Evolutionary conservation across 2,888 invertebrate genomes (phyloP), one percentile per base, ranked within the genome.

Genomic region (Eretmocerus hayati): DNA sequence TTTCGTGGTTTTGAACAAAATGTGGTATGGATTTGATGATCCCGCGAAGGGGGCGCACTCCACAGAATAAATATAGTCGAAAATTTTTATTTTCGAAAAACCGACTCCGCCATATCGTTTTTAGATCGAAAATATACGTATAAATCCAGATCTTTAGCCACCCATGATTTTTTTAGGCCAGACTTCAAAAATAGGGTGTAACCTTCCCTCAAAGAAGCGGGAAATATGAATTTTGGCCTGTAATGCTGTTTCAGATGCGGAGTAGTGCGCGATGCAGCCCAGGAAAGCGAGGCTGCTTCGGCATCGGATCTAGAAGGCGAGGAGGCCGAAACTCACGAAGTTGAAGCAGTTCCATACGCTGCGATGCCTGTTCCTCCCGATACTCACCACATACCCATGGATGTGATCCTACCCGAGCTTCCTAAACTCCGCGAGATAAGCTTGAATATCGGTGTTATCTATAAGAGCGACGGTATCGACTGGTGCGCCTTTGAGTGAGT

Each of bases 401-500:
- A 75, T 50, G 68, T 75, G 9, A 76, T 82, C 23, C 67, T 83
- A 2, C 61, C 66, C 4, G 73, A 67, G 55, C 66, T 84, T 5
- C 74, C 74, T 16, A 72, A 77, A 53, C 72, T 84, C 1, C 67
- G 67, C 58, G 81, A 83, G 62, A 58, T 77, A 19, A 66, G 67
- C 35, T 57, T 78, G 8, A 63, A 67, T 46, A 75, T 71, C 53
- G 75, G 74, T 6, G 66, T 74, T 53, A 78, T 77, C 51, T 72
- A 77, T 50, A 65, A 79, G 36, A 65, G 68, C 51, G 79, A 79
- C 42, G 69, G 68, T 1, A 82, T 82, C 59, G 65, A 74, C 38
- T 75, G 78, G 62, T 72, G 78, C 58, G 81, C 78, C 63, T 84
- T 83, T 56, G 76, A 80, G 69, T 69, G 53, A 63, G 60, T 53